Evolutionary conservation across 2,797 vertebrate species (phyloP), one percentile per base, ranked within the genome.

Genomic region (Lophius americanus): DNA sequence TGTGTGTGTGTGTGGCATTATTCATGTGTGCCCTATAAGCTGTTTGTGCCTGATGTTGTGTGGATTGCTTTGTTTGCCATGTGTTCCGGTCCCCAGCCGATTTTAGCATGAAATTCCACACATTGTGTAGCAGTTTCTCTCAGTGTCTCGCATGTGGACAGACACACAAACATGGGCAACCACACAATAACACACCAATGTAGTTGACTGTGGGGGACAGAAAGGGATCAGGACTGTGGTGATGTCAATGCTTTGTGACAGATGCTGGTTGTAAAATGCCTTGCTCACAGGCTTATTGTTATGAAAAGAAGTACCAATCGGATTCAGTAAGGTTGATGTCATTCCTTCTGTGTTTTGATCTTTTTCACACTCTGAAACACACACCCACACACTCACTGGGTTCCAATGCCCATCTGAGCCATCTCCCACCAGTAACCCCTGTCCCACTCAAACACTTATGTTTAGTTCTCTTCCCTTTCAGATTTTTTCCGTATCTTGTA

Each of bases 181-280:
- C 59, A 65, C 61, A 77, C 76, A 77, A 66, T 67, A 62, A 72
- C 62, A 38, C 51, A 59, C 42, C 53, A 64, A 73, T 63, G 77
- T 86, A 85, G 87, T 84, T 84, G 83, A 86, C 70, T 83, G 68
- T 67, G 51, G 56, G 59, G 76, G 63, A 77, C 56, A 81, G 70
- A 84, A 83, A 83, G 65, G 79, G 69, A 67, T 66, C 1, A 3
- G 61, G 53, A 79, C 79, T 69, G 83, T 82, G 79, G 72, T 3
- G 75, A 74, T 82, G 85, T 89, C 85, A 73, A 38, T 75, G 74
- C 74, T 73, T 75, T 82, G 79, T 87, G 87, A 88, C 79, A 35
- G 78, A 87, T 88, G 87, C 84, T 83, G 81, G 79, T 85, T 82
- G 81, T 88, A 79, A 90, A 88, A 81, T 73, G 79, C 85, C 82